Base-by-base conservation (phyloP, 2,113 vertebrate genomes). In the Elgaria multicarinata region DNA sequence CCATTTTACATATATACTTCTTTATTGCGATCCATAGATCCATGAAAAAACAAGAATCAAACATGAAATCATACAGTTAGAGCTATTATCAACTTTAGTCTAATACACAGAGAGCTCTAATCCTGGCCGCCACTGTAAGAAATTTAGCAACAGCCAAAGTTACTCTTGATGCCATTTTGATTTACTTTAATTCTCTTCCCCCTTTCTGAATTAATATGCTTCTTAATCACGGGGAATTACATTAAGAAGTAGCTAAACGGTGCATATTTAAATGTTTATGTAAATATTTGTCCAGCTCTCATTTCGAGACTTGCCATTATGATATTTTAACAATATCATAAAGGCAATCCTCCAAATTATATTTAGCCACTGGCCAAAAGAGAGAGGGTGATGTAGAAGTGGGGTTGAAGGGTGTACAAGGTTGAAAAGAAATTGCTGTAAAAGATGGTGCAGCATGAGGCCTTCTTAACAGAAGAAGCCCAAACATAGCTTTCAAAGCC, bases 201-300 rank as follows among this genome's bases (percentile, higher is more conserved):
- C 71, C 10, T 12, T 67, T 91, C 86, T 78, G 89, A 94, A 94
- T 96, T 94, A 94, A 95, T 94, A 88, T 0, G 77, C 93, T 94
- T 91, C 88, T 92, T 94, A 93, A 92, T 93, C 94, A 95, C 90
- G 83, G 0, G 36, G 66, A 92, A 95, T 94, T 89, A 90, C 85
- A 50, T 69, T 69, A 93, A 90, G 80, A 77, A 85, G 82, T 85
- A 82, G 81, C 91, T 91, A 89, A 77, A 93, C 89, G 88, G 89
- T 89, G 93, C 92, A 88, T 90, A 92, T 92, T 90, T 94, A 86
- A 77, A 76, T 89, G 88, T 93, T 94, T 36, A 92, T 89, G 76
- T 94, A 90, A 96, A 95, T 96, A 94, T 96, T 95, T 95, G 93
- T 91, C 50, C 90, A 90, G 89, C 85, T 74, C 4, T 90, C 89